Evolutionary conservation across 1,140 invertebrate genomes (phyloP).

Genomic region (Heliconius hewitsoni): DNA sequence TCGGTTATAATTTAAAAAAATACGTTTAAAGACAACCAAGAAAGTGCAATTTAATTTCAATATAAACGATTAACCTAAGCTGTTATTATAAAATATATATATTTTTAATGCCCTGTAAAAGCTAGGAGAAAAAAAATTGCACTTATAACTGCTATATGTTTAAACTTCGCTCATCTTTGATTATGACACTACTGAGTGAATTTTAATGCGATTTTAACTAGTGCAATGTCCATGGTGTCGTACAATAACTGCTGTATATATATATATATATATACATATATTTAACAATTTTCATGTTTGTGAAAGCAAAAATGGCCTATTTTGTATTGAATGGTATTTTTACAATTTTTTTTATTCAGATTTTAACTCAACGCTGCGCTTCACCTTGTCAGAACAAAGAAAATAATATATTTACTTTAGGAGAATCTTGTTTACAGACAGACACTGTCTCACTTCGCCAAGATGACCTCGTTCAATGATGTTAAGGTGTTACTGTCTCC

Average conservation of each 20-base stretch:
- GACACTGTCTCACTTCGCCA: too few species aligned
- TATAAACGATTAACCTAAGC: too few species aligned
- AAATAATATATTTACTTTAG: too few species aligned
- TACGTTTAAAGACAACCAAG: too few species aligned
- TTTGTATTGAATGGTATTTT: not conserved
- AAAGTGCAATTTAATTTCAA: too few species aligned
- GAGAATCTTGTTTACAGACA: too few species aligned
- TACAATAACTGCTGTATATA: not conserved
- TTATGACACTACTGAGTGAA: not conserved
- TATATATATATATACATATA: not conserved
- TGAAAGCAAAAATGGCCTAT: not conserved
- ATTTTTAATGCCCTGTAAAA: not conserved
- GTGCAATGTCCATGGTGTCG: not conserved
- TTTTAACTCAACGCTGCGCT: too few species aligned
- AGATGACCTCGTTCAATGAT: too few species aligned
- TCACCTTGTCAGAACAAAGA: too few species aligned
- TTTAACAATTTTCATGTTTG: not conserved
- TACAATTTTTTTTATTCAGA: not conserved
- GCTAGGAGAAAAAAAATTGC: not conserved
- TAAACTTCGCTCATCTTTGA: slow-evolving; percentile 6
- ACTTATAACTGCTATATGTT: not conserved
- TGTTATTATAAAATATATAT: not conserved
- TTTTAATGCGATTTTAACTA: slow-evolving; percentile 14
- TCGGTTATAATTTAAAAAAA: too few species aligned
- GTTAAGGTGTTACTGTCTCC: not conserved